These are phyloP conservation scores for mouse (Mus musculus) DNA, from an alignment of 2,113 vertebrate genomes.

Conservation along the genomic window GRCm39 chr9:110852501-110853000, in stretches of 20 bases:
- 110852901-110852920: neutral
- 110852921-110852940: neutral
- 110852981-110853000: neutral
- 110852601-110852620: neutral
- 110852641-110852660: slow-evolving; percentile 94
- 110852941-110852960: neutral
- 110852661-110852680: slow-evolving; percentile 90
- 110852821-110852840: neutral
- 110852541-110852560: neutral
- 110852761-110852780: neutral
- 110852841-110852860: neutral
- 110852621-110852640: slow-evolving; percentile 91
- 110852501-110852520: neutral
- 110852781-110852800: neutral
- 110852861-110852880: neutral
- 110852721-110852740: neutral
- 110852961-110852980: neutral
- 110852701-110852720: accelerated
- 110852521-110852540: accelerated
- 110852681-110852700: slow-evolving; percentile 80
- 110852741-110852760: neutral
- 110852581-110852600: neutral
- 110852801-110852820: neutral
- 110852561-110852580: neutral
- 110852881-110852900: neutral